Conservation (phyloP, 2,888 invertebrate genomes). For the Dioctria linearis region DNA sequence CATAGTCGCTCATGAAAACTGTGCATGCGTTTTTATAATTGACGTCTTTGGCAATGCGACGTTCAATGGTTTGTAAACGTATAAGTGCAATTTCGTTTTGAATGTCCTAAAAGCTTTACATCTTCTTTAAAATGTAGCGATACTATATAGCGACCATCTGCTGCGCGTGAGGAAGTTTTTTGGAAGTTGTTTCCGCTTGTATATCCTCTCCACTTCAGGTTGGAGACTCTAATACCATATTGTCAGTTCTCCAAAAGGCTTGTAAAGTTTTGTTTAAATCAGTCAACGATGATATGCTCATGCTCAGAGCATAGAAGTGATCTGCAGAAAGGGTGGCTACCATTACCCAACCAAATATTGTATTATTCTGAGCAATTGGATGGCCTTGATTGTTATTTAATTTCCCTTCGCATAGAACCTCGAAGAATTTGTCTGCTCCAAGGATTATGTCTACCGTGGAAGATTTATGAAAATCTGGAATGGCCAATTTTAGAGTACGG, state of each 20-base stretch:
- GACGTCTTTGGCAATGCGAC: constrained; percentile 40
- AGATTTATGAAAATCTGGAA: no score
- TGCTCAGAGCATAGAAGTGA: not conserved
- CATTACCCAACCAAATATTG: not conserved
- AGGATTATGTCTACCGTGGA: no score
- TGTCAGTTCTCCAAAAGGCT: not conserved
- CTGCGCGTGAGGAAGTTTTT: no score
- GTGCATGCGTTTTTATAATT: constrained; percentile 42
- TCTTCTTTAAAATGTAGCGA: not conserved
- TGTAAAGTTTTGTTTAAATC: no score
- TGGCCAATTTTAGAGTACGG: no score
- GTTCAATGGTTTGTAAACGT: not conserved
- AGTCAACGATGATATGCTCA: no score
- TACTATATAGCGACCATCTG: not conserved
- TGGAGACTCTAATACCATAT: not conserved
- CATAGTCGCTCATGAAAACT: constrained; percentile 59
- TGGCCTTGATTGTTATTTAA: no score
- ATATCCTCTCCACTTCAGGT: not conserved
- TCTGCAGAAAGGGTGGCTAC: accelerated
- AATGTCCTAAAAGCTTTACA: not conserved
- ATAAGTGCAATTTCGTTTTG: not conserved
- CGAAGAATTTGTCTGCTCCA: no score
- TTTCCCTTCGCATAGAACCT: no score
- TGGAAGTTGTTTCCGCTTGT: not conserved
- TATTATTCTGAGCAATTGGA: no score